phyloP scores from a whole-genome alignment of 2,797 vertebrate species.

The Agapornis canus region DNA sequence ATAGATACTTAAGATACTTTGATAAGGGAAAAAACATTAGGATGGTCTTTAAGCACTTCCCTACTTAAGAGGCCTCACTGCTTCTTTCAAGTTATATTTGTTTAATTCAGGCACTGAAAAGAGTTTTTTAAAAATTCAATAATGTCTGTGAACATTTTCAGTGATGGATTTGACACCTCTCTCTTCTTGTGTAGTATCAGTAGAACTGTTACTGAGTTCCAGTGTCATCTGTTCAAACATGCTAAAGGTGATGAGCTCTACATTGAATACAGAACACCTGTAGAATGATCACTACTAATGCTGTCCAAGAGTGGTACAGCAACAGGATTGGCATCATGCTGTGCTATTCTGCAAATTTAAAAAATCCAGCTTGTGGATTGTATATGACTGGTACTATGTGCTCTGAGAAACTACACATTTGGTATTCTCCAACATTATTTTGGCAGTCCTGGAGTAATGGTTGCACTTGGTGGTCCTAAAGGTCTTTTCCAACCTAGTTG shows the following conservation, averaged over 20 bases:
- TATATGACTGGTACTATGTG: background rate
- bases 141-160: background rate
- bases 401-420: background rate
- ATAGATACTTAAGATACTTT: constrained; percentile 19
- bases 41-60: background rate
- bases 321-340: background rate
- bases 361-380: background rate
- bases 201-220: background rate
- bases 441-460: too few species aligned
- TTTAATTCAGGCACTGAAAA: background rate
- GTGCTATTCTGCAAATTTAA: background rate
- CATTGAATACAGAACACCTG: background rate
- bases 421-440: background rate
- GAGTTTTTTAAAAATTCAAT: background rate
- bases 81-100: background rate
- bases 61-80: background rate
- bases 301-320: background rate
- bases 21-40: background rate
- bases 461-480: too few species aligned
- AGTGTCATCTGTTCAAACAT: background rate
- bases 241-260: background rate
- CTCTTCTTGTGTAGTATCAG: background rate
- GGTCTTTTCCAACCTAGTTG: too few species aligned
- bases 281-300: background rate
- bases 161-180: background rate